These are phyloP conservation scores for Anguilla anguilla DNA, from an alignment of 2,797 vertebrate genomes.

Conservation along the genomic window DNA sequence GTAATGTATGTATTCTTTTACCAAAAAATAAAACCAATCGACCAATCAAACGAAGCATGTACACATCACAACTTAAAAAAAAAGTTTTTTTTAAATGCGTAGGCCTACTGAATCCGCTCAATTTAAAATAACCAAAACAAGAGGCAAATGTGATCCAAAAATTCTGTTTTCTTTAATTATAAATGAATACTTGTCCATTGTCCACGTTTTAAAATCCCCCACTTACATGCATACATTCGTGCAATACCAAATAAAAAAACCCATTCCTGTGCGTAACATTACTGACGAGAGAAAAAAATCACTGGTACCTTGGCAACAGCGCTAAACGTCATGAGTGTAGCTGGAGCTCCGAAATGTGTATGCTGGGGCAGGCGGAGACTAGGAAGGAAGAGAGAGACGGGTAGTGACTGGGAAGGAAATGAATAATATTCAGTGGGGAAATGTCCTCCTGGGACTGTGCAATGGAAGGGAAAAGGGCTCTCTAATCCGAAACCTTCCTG, in stretches of 20 bases:
- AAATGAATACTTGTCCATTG: neutral
- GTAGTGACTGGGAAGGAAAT: constrained; percentile 18
- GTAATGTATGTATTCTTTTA: too few species aligned
- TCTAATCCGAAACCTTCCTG: constrained; percentile 8
- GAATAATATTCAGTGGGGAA: constrained; percentile 30
- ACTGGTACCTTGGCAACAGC: constrained; percentile 55
- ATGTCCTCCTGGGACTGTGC: neutral
- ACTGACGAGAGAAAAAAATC: constrained; percentile 28
- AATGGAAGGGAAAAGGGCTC: neutral
- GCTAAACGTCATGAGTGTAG: constrained; percentile 48
- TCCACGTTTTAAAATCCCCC: neutral
- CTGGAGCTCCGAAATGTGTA: constrained; percentile 33
- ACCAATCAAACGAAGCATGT: neutral
- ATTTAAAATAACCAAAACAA: neutral
- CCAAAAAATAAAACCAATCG: too few species aligned
- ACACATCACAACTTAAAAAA: neutral
- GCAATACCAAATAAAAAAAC: constrained; percentile 19
- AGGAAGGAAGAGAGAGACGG: neutral
- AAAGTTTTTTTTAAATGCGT: neutral
- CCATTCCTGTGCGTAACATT: constrained; percentile 46
- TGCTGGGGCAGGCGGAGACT: constrained; percentile 25
- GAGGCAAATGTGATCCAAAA: neutral
- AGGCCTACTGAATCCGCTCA: neutral
- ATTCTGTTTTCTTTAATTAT: neutral
- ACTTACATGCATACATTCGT: constrained; percentile 12